A percentile compares a stretch with the other conserved stretches of the same genome.
Evolutionary conservation across 2,888 invertebrate genomes (phyloP).

Genomic region (Eupeodes latifasciatus): DNA sequence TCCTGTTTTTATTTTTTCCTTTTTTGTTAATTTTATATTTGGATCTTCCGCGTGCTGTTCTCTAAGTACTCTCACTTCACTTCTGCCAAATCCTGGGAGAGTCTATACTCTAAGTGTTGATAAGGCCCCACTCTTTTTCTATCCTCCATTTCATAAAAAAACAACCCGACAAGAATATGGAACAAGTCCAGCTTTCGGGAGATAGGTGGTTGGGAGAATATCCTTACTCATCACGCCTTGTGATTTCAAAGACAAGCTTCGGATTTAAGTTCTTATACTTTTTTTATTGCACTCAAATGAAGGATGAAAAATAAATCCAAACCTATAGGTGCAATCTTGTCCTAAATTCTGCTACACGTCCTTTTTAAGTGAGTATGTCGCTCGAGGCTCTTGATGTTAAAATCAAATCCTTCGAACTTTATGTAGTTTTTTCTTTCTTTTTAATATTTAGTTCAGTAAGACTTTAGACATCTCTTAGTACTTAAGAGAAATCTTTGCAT

Average conservation of each 20-base stretch:
- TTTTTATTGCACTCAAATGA: slow-evolving; percentile 24
- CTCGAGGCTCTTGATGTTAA: slow-evolving; percentile 21
- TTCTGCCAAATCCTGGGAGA: slow-evolving; percentile 15
- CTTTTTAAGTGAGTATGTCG: slow-evolving; percentile 7
- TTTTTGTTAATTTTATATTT: slow-evolving; percentile 19
- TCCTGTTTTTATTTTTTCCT: not conserved
- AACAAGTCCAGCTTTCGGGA: slow-evolving; percentile 44
- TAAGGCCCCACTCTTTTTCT: slow-evolving; percentile 13
- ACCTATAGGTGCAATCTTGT: slow-evolving; percentile 35
- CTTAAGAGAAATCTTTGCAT: not conserved
- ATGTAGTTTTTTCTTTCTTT: slow-evolving; percentile 3
- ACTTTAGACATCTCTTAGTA: not conserved
- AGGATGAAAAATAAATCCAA: slow-evolving; percentile 48
- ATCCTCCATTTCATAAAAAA: not conserved
- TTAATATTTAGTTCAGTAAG: not conserved
- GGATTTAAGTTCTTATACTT: not conserved
- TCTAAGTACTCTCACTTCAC: slow-evolving; percentile 33
- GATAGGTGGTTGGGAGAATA: no score
- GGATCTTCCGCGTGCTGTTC: slow-evolving; percentile 18
- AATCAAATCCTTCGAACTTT: slow-evolving; percentile 53
- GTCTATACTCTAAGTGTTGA: not conserved
- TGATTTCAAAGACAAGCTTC: slow-evolving; percentile 22
- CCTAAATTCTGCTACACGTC: slow-evolving; percentile 49
- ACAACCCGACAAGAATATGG: slow-evolving; percentile 20
- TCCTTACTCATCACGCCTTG: not conserved